Conservation (phyloP, 2,888 invertebrate species). For the Ormia ochracea region DNA sequence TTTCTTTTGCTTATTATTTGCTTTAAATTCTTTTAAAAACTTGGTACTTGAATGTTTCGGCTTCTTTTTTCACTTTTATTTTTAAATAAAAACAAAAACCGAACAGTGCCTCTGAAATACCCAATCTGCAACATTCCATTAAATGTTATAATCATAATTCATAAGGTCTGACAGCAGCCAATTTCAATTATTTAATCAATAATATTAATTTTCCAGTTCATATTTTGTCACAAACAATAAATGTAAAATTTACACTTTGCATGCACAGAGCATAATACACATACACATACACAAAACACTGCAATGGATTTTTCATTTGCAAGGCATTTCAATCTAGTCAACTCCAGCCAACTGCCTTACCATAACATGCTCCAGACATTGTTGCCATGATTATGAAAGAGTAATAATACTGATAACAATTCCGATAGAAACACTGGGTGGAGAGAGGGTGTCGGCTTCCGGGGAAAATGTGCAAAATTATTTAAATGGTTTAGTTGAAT, state of each 20-base stretch:
- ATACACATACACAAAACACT: background rate
- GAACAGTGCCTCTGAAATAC: constrained; percentile 13
- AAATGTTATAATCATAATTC: constrained; percentile 51
- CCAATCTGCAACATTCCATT: constrained; percentile 26
- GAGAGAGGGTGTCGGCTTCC: background rate
- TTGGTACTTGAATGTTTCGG: background rate
- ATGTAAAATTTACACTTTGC: constrained; percentile 70
- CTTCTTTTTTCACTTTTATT: background rate
- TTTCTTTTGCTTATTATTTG: too few species aligned
- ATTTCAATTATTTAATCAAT: constrained; percentile 78
- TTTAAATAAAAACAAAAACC: background rate
- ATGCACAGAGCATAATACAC: background rate
- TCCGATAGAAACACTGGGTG: background rate
- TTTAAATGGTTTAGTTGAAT: constrained; percentile 33
- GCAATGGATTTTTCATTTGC: background rate
- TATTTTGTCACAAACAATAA: constrained; percentile 77
- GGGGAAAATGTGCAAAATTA: constrained; percentile 31
- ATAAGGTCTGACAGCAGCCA: constrained; percentile 70
- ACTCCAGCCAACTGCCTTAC: constrained; percentile 7
- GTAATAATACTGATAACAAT: constrained; percentile 39
- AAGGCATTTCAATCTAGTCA: constrained; percentile 5
- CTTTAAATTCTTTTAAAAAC: constrained; percentile 68
- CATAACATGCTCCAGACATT: constrained; percentile 35
- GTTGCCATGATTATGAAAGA: constrained; percentile 11
- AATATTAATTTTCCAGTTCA: constrained; percentile 77